Conservation (phyloP, 2,888 invertebrate species). For the Sericinus montela region DNA sequence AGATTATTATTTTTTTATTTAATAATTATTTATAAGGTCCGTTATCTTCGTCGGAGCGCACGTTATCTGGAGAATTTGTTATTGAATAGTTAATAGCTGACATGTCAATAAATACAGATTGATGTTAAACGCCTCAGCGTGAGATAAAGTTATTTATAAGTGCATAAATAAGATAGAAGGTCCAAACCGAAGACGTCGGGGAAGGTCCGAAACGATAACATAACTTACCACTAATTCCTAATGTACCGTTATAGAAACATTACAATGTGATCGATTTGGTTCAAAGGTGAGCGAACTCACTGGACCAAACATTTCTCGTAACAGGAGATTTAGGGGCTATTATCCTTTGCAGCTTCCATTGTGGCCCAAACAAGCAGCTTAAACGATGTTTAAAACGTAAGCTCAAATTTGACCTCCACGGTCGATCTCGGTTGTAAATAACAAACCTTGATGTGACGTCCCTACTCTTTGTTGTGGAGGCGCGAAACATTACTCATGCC, state of each 20-base stretch:
- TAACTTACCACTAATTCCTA: conserved; percentile 26
- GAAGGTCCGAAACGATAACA: conserved; percentile 55
- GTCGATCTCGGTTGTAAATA: conserved; percentile 32
- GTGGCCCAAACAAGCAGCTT: conserved; percentile 24
- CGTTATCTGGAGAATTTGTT: conserved; percentile 16
- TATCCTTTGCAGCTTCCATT: conserved; percentile 29
- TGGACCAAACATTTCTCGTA: background rate
- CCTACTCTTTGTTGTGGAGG: conserved; percentile 25
- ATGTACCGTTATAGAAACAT: conserved; percentile 40
- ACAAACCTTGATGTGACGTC: conserved; percentile 29
- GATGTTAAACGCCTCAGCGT: conserved; percentile 38
- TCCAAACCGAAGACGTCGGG: conserved; percentile 59
- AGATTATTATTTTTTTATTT: conserved; percentile 22
- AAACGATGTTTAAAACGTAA: conserved; percentile 25
- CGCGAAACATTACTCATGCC: conserved; percentile 6
- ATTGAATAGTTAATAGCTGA: conserved; percentile 19
- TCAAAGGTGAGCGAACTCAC: conserved; percentile 20
- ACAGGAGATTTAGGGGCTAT: conserved; percentile 33
- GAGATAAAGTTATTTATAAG: conserved; percentile 64
- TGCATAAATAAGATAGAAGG: conserved; percentile 63
- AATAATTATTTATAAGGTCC: conserved; percentile 1
- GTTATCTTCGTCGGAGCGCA: background rate
- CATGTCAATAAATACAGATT: conserved; percentile 41
- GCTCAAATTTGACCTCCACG: conserved; percentile 31
- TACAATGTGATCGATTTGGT: conserved; percentile 39